Evolutionary conservation across 2,113 vertebrate species (phyloP).

Genomic region (Paramormyrops kingsleyae): DNA sequence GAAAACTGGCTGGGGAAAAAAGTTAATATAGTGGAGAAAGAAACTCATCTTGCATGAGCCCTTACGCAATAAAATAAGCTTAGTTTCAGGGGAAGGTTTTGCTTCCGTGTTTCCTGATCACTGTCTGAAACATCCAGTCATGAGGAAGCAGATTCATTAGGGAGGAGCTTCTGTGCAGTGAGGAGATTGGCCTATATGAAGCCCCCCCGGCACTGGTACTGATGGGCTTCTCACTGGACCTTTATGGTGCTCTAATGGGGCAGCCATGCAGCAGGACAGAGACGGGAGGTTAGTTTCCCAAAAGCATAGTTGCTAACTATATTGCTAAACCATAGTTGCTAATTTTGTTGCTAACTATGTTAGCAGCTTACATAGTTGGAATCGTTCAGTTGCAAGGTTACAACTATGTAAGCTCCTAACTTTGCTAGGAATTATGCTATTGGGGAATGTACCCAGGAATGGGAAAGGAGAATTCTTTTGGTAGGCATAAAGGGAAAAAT

Average conservation of each 20-base stretch:
- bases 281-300: not conserved
- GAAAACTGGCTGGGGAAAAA: slow-evolving; percentile 5
- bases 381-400: not conserved
- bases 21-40: slow-evolving; percentile 2
- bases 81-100: not conserved
- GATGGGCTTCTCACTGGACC: not conserved
- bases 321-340: too few relatives aligned
- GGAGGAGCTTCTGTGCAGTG: not conserved
- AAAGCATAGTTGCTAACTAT: not conserved
- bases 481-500: not conserved
- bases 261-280: not conserved
- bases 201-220: not conserved
- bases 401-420: not conserved
- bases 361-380: not conserved
- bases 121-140: not conserved
- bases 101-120: not conserved
- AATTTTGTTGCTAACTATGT: too few relatives aligned
- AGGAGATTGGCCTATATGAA: not conserved
- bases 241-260: not conserved
- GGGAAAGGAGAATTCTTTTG: not conserved
- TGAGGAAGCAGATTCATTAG: too few relatives aligned
- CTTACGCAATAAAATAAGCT: not conserved
- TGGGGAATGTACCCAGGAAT: not conserved
- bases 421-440: not conserved
- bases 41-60: not conserved